These are phyloP conservation scores for Cottus gobio DNA, from an alignment of 2,113 vertebrate species.

Conservation along the genomic window DNA sequence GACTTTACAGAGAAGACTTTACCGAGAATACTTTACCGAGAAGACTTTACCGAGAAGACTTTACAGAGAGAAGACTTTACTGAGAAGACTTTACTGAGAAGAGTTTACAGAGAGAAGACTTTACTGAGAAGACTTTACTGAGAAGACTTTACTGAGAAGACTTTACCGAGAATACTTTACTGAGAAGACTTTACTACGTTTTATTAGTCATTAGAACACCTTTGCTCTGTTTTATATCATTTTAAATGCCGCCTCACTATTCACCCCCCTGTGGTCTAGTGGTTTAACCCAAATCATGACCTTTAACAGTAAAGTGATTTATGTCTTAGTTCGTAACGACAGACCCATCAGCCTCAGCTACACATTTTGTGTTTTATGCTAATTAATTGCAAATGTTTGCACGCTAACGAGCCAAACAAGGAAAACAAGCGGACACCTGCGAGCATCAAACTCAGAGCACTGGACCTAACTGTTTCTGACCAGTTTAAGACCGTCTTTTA, in stretches of 20 bases:
- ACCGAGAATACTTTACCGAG: too few relatives aligned
- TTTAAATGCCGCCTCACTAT: slow-evolving; percentile 13
- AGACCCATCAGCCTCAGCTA: not conserved
- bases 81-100: not conserved
- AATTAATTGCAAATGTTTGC: not conserved
- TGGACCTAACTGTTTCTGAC: too few relatives aligned
- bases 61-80: too few relatives aligned
- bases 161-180: too few relatives aligned
- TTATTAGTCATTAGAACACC: not conserved
- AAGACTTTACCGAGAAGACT: not conserved
- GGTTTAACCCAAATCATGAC: slow-evolving; percentile 2
- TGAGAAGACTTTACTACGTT: not conserved
- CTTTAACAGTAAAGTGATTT: slow-evolving; percentile 38
- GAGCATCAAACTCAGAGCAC: not conserved
- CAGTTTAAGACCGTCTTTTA: too few relatives aligned
- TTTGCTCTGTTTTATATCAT: not conserved
- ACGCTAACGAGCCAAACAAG: not conserved
- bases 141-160: not conserved
- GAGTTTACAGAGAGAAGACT: too few relatives aligned
- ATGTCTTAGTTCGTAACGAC: too few relatives aligned
- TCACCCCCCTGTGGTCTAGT: slow-evolving; percentile 8
- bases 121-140: not conserved
- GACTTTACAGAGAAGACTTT: not conserved
- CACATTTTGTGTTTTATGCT: not conserved
- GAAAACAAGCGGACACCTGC: not conserved